A percentile compares a stretch with the other conserved stretches of the same genome.
Evolutionary conservation across 2,797 vertebrate genomes (phyloP).

Genomic region (Acanthopagrus latus): DNA sequence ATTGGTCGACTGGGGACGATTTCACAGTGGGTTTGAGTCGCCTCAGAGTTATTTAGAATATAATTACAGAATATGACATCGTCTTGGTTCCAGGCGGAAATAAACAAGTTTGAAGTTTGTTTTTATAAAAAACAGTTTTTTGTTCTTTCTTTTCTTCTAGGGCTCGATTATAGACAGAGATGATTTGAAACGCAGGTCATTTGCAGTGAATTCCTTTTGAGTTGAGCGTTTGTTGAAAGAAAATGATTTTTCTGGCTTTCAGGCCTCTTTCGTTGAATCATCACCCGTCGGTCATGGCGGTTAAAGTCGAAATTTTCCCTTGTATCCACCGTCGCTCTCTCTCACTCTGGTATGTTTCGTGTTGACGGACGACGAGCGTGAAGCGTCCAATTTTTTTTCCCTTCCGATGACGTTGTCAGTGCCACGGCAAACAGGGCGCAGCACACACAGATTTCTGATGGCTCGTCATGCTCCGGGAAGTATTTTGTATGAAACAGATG

Average conservation of each 20-base stretch:
- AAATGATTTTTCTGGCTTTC: too few relatives aligned
- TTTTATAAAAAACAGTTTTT: neutral
- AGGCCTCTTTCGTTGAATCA: too few relatives aligned
- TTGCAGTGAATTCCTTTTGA: neutral
- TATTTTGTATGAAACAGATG: conserved; percentile 13
- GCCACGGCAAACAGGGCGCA: neutral
- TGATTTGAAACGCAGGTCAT: neutral
- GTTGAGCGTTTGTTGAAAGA: too few relatives aligned
- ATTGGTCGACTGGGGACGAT: neutral
- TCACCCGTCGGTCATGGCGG: too few relatives aligned
- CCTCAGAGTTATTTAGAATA: neutral
- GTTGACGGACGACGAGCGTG: neutral
- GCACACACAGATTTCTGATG: neutral
- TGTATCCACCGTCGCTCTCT: neutral
- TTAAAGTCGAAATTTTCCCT: too few relatives aligned
- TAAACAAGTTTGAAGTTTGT: neutral
- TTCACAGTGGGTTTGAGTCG: neutral
- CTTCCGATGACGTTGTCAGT: neutral
- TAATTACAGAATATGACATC: neutral
- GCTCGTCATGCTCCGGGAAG: neutral
- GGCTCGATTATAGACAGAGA: neutral
- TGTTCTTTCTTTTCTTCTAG: too few relatives aligned
- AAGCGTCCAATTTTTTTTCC: neutral
- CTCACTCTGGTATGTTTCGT: neutral
- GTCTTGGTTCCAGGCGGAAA: neutral